Base-by-base conservation (phyloP, 2,113 vertebrate species). In the Platysternon megacephalum region DNA sequence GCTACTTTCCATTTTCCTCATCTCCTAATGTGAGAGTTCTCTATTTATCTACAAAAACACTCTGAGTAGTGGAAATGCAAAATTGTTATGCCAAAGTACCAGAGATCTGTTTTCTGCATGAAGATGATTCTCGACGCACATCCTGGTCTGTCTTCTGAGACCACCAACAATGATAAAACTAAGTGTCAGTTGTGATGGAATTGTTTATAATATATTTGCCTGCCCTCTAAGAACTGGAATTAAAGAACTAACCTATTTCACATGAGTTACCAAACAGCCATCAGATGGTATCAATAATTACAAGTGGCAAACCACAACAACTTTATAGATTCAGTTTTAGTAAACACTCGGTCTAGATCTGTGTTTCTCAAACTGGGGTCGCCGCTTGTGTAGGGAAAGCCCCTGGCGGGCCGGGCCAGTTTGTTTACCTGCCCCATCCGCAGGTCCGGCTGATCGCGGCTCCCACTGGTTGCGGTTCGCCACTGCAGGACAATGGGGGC, bases 51-150 rank as follows among this genome's bases (percentile, higher is more conserved):
- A 1, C 51, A 78, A 46, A 78, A 46, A 42, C 42, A 28, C n/a
- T 68, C 48, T 0, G n/a, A 58, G 68, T 55, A 48, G n/a, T 14
- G 19, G 22, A 46, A 35, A 35, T 24, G 26, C 6, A 1, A 1
- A 0, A 4, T 19, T 8, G 3, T 12, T 55, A 17, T 13, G 24
- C 42, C 68, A 28, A 26, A 39, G 44, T 68, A 19, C 49, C 53
- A 44, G n/a, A 13, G 35, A 17, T 58, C 29, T 42, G 6, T 46
- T 28, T 24, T 80, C 48, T 32, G 2, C 2, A 4, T 46, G 76
- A 17, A 1, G 24, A 26, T 46, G 48, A 39, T 21, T 87, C 28
- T 58, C 46, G 0, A 0, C 11, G 19, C 12, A 1, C 21, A 49
- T 82, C 46, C 53, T 78, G n/a, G 52, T 76, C 44, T 76, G 44